Base-by-base conservation (phyloP, 2,888 invertebrate species). In the Operophtera brumata region DNA sequence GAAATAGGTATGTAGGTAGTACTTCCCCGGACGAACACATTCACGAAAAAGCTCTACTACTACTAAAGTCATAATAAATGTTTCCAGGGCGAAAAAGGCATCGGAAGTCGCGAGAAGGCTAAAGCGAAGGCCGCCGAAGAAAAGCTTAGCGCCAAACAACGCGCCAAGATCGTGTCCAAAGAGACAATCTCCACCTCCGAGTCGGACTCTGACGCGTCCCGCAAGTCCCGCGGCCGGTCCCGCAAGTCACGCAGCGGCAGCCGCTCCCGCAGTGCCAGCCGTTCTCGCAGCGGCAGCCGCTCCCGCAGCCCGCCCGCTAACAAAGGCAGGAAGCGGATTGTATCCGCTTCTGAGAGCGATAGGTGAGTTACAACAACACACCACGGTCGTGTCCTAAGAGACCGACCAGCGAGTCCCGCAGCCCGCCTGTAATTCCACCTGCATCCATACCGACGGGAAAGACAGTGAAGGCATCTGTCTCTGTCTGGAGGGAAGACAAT, bases 101-200 rank as follows among this genome's bases (percentile, higher is more conserved):
- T 85, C 66, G 87, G 85, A 0, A 78, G 82, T 20, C 83, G 88
- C 35, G 88, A 89, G 50, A 84, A 80, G 46, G 82, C 83, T 0
- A 69, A 73, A 44, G 78, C 84, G 0, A 82, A 72, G 59, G 81
- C 82, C 1, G 80, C 90, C 13, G 91, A 92, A 50, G 94, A 94
- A 66, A 95, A 96, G 14, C 92, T 96, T 52, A 92, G 95, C 35
- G 92, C 94, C 7, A 97, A 96, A 82, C 96, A 97, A 78, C 94
- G 97, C 41, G 92, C 94, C 62, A 94, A 96, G 73, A 95, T 98
- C 76, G 94, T 97, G 0, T 98, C 98, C 0, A 98, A 98, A 79
- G 98, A 96, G 54, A 97, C 97, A 0, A 98, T 99, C 65, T 98
- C 98, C 0, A 97, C 97, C 0, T 95, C 95, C 58, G 96, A 96